Evolutionary conservation across 2,888 invertebrate genomes (phyloP), one percentile per base, ranked within the genome.

Genomic region (Sthenelais limicola): DNA sequence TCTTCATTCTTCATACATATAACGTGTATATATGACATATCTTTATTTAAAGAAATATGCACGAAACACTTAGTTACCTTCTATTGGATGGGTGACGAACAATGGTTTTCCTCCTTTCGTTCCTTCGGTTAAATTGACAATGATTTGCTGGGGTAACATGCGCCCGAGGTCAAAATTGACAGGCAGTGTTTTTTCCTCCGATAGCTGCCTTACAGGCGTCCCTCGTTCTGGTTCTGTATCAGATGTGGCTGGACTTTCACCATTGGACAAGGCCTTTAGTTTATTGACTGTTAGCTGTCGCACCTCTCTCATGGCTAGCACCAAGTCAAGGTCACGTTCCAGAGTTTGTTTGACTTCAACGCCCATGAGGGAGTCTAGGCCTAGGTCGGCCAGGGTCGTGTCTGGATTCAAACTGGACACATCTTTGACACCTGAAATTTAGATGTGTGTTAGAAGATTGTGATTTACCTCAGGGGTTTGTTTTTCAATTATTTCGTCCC

Each of bases 301-400:
- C 82, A 98, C 96, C 89, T 97, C 97, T 88, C 95, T 94, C 80
- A 96, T 94, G 76, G 94, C 93, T 76, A 98, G 90, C 28, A 94
- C 92, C 73, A 98, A 89, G 88, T 98, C 97, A 89, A 94, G 97
- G 84, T 94, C 94, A 72, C 97, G 91, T 88, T 97, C 97, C 70
- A 98, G 89, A 0, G 95, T 94, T 89, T 97, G 97, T 88, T 98
- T 98, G 84, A 99, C 96, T 90, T 99, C 99, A 0, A 98, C 97
- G 56, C 97, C 97, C 98, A 98, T 98, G 79, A 99, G 90, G 1
- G 98, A 98, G 87, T 99, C 98, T 93, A 99, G 95, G 75, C 98
- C 98, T 49, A 99, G 91, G 88, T 99, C 98, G 33, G 96, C 95
- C 58, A 99, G 90, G 51, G 93, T 93, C 3, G 94, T 91, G 33